Evolutionary conservation across 2,888 invertebrate genomes (phyloP).

Genomic region (Mycalesis mineus): DNA sequence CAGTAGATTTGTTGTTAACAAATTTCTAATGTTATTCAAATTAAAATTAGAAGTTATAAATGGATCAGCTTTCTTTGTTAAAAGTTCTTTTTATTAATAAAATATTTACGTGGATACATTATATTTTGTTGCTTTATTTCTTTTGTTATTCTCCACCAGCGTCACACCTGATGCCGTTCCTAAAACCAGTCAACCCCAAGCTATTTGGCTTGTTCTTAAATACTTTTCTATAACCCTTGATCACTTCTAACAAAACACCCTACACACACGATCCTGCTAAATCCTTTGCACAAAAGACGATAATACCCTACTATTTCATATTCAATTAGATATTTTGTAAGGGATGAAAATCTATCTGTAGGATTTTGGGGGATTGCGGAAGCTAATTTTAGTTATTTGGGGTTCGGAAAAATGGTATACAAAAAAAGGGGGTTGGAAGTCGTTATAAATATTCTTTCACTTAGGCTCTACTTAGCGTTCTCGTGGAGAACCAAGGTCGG

Average conservation of each 20-base stretch:
- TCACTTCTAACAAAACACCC: conserved; percentile 60
- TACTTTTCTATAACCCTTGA: conserved; percentile 66
- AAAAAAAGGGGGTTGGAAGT: not conserved
- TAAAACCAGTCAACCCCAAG: conserved; percentile 45
- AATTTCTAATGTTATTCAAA: too few species aligned
- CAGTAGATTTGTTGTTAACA: too few species aligned
- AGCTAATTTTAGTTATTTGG: conserved; percentile 40
- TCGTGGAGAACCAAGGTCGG: not conserved
- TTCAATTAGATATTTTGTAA: conserved; percentile 83
- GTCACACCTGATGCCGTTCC: conserved; percentile 44
- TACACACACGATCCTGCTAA: conserved; percentile 55
- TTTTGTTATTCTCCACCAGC: not conserved
- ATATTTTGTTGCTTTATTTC: too few species aligned
- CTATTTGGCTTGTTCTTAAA: conserved; percentile 57
- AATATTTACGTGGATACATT: too few species aligned
- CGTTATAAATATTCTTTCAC: not conserved
- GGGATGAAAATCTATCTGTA: conserved; percentile 77
- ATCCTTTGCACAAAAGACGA: conserved; percentile 71
- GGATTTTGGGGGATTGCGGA: conserved; percentile 52
- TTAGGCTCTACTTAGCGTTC: not conserved
- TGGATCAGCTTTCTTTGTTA: too few species aligned
- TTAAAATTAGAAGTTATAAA: too few species aligned
- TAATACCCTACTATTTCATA: conserved; percentile 80
- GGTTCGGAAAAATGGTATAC: not conserved
- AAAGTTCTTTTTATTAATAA: too few species aligned